Conservation (phyloP, 1,140 invertebrate genomes). For the Daktulosphaira vitifoliae region DNA sequence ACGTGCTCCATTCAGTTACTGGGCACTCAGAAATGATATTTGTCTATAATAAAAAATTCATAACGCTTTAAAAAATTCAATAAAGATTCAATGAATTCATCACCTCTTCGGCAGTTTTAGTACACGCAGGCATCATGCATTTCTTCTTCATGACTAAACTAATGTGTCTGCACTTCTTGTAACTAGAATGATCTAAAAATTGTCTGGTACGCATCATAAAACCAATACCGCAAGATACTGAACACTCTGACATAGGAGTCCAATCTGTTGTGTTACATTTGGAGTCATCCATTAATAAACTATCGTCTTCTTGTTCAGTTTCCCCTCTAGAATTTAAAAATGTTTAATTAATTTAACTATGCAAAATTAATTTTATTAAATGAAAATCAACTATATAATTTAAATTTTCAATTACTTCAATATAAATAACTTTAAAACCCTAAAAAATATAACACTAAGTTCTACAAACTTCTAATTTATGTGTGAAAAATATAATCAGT, state of each 20-base stretch:
- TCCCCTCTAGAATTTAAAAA: conserved; percentile 13
- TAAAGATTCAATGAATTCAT: neutral
- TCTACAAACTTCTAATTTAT: too few relatives aligned
- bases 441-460: too few relatives aligned
- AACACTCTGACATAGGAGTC: conserved; percentile 70
- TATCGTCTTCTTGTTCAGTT: conserved; percentile 25
- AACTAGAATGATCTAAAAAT: conserved; percentile 41
- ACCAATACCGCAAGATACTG: conserved; percentile 80
- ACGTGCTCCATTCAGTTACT: conserved; percentile 63
- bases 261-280: conserved; percentile 63
- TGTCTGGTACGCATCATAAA: conserved; percentile 44
- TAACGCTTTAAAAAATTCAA: neutral
- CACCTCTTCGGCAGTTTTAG: conserved; percentile 38
- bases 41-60: neutral
- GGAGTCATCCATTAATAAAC: conserved; percentile 35
- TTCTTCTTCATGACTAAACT: conserved; percentile 61
- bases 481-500: too few relatives aligned
- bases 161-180: conserved; percentile 67
- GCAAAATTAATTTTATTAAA: too few relatives aligned
- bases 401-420: too few relatives aligned
- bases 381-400: too few relatives aligned
- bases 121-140: conserved; percentile 60
- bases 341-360: too few relatives aligned
- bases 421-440: too few relatives aligned
- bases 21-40: conserved; percentile 47